Conservation (phyloP, 2,797 vertebrate genomes). For the Characodon lateralis region DNA sequence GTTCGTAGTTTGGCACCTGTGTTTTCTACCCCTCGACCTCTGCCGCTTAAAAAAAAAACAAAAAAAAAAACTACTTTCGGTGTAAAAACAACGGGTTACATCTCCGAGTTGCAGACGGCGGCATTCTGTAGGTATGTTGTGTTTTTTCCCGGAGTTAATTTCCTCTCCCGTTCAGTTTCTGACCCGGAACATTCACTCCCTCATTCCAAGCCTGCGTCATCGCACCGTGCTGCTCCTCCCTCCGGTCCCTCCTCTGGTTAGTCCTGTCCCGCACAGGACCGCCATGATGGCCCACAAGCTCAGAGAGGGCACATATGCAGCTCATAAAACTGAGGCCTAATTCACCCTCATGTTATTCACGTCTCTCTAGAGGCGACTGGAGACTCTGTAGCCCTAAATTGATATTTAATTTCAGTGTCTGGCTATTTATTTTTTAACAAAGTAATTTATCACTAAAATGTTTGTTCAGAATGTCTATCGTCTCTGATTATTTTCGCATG, state of each 20-base stretch:
- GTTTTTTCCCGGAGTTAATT: slow-evolving; percentile 75
- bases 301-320: background rate
- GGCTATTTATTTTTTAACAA: too few relatives aligned
- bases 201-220: slow-evolving; percentile 86
- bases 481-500: too few relatives aligned
- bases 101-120: slow-evolving; percentile 41
- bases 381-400: background rate
- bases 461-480: too few relatives aligned
- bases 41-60: slow-evolving; percentile 12
- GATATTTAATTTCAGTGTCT: too few relatives aligned
- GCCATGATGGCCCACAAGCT: slow-evolving; percentile 1
- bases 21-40: slow-evolving; percentile 27
- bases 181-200: slow-evolving; percentile 87
- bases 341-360: background rate
- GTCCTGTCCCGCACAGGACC: slow-evolving; percentile 56
- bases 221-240: slow-evolving; percentile 75
- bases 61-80: slow-evolving; percentile 1
- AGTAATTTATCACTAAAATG: background rate
- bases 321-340: background rate
- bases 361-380: background rate
- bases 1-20: slow-evolving; percentile 67
- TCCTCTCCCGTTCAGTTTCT: slow-evolving; percentile 83
- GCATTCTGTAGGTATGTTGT: slow-evolving; percentile 53
- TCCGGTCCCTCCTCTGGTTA: slow-evolving; percentile 50
- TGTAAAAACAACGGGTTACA: slow-evolving; percentile 44